Evolutionary conservation across 2,888 invertebrate species (phyloP), one percentile per base, ranked within the genome.

Genomic region (Lydus trimaculatus): DNA sequence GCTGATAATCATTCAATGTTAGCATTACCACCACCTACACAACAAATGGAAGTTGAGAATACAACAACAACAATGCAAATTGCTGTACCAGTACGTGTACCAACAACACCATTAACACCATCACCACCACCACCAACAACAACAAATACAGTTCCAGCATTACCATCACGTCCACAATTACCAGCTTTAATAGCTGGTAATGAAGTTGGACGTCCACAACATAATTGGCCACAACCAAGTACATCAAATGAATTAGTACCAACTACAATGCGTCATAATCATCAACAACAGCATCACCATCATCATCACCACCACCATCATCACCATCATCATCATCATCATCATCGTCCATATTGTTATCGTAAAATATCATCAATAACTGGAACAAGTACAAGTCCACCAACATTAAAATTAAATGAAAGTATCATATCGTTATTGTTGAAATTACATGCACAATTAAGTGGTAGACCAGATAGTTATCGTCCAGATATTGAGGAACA

Each of bases 391-490:
- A 71, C 79, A 28, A 81, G 79, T 71, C 82, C 83, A n/a, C 82
- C 82, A 0, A 80, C 81, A 11, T 81, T 83, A 0, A 81, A 83
- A 76, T 89, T 95, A 65, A 93, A 94, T 79, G 96, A 96, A 84
- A 97, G 96, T 70, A 94, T 98, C 72, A 91, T 98, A 75, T 96
- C 97, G 0, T 86, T 98, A 63, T 87, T 98, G 58, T 86, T 98
- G 64, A 96, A 95, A 83, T 95, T 95, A 82, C 97, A 98, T 85
- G 94, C 95, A 2, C 96, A 97, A 82, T 87, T 98, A 52, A 93
- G 94, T 0, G 95, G 94, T 0, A 86, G 90, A 13, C 90, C 94
- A 9, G 95, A 96, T 81, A 95, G 95, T 72, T 98, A 80, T 81
- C 85, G 80, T 84, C 87, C 73, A 70, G 89, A 85, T 11, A 82